These are phyloP conservation scores for Marcusenius ussheri DNA, from an alignment of 2,113 vertebrate genomes.

Conservation along the genomic window DNA sequence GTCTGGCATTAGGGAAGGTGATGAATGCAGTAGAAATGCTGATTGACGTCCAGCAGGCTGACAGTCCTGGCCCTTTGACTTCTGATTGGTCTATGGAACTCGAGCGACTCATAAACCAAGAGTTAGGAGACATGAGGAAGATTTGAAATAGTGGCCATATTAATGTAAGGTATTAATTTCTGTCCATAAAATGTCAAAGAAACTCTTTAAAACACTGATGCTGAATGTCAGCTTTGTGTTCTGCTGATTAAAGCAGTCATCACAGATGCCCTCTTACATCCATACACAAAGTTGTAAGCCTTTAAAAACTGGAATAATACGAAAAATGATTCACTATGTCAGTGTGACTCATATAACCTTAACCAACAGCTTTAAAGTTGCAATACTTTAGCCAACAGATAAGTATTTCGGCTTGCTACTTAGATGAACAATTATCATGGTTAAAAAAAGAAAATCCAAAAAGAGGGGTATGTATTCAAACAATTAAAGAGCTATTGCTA, in stretches of 20 bases:
- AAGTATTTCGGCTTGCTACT: not conserved
- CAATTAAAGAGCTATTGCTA: not conserved
- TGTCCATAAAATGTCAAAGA: not conserved
- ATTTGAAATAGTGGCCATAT: not conserved
- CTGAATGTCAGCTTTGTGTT: not conserved
- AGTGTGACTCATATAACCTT: not conserved
- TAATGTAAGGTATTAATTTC: not conserved
- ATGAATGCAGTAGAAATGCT: not conserved
- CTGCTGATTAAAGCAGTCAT: not conserved
- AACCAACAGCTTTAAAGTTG: not conserved
- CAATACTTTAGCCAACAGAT: not conserved
- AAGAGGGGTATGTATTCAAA: not conserved
- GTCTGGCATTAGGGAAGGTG: slow-evolving; percentile 13
- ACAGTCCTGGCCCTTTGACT: not conserved
- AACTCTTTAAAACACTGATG: not conserved
- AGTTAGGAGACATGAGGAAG: not conserved
- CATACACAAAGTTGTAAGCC: not conserved
- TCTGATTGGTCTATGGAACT: not conserved
- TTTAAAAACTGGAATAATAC: not conserved
- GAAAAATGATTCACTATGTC: not conserved
- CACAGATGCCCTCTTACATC: not conserved
- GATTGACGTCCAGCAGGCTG: slow-evolving; percentile 1
- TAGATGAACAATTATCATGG: not conserved
- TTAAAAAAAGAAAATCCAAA: not conserved
- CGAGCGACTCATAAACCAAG: not conserved